phyloP scores from a whole-genome alignment of 1,140 invertebrate genomes.

The Meloidogyne chitwoodi region DNA sequence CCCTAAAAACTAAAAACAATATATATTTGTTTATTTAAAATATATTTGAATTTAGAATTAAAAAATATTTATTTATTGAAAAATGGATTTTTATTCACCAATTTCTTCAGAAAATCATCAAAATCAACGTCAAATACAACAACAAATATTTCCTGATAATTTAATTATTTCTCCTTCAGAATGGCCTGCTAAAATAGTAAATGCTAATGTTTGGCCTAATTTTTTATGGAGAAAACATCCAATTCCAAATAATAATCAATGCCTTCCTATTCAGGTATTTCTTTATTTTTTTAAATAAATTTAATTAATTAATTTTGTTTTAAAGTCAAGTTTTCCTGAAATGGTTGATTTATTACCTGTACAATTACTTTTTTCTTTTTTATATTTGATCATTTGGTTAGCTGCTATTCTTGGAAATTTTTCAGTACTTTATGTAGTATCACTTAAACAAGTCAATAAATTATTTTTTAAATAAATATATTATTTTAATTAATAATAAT shows the following conservation, averaged over 20 bases:
- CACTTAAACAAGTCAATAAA: conserved; percentile 53
- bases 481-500: no score
- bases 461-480: no score
- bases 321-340: conserved; percentile 42
- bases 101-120: neutral
- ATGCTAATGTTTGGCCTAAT: conserved; percentile 37
- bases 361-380: conserved; percentile 50
- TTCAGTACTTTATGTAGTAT: conserved; percentile 54
- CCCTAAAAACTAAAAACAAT: no score
- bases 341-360: conserved; percentile 43
- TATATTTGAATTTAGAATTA: neutral
- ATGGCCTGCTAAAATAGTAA: conserved; percentile 8
- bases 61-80: neutral
- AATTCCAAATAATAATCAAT: conserved; percentile 17
- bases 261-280: conserved; percentile 36
- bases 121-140: neutral
- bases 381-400: conserved; percentile 56
- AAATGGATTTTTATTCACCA: neutral
- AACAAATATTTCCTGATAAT: neutral
- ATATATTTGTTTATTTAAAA: no score
- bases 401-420: conserved; percentile 52
- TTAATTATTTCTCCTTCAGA: neutral
- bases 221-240: conserved; percentile 42
- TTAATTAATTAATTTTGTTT: conserved; percentile 12
- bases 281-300: neutral